phyloP scores from a whole-genome alignment of 2,113 vertebrate species.

The Dasyornis broadbenti region DNA sequence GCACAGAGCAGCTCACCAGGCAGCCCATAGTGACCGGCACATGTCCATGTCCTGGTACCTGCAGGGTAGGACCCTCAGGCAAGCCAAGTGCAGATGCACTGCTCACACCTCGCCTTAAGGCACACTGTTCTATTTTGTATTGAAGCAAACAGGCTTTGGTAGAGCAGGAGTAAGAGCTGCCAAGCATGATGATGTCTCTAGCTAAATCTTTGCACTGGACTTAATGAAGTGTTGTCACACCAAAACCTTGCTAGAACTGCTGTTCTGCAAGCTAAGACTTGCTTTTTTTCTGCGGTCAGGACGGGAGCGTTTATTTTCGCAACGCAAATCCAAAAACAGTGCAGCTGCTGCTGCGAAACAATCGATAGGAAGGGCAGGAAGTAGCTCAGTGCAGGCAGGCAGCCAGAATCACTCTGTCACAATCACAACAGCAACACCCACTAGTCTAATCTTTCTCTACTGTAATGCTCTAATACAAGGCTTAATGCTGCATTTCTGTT shows the following conservation, averaged over 20 bases:
- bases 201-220: neutral
- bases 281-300: neutral
- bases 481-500: neutral
- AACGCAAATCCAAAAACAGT: neutral
- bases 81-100: neutral
- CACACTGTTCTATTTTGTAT: neutral
- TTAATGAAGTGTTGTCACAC: neutral
- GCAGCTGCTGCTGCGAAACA: neutral
- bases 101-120: neutral
- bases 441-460: neutral
- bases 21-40: neutral
- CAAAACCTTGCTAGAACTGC: neutral
- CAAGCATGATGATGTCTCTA: neutral
- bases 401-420: neutral
- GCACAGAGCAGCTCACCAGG: neutral
- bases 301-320: neutral
- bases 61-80: neutral
- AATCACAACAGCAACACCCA: neutral
- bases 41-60: neutral
- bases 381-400: neutral
- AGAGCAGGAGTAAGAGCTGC: neutral
- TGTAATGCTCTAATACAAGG: neutral
- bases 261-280: neutral
- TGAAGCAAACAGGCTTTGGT: neutral
- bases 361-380: neutral